phyloP scores from a whole-genome alignment of 2,888 invertebrate species.

The Leptinotarsa juncta region DNA sequence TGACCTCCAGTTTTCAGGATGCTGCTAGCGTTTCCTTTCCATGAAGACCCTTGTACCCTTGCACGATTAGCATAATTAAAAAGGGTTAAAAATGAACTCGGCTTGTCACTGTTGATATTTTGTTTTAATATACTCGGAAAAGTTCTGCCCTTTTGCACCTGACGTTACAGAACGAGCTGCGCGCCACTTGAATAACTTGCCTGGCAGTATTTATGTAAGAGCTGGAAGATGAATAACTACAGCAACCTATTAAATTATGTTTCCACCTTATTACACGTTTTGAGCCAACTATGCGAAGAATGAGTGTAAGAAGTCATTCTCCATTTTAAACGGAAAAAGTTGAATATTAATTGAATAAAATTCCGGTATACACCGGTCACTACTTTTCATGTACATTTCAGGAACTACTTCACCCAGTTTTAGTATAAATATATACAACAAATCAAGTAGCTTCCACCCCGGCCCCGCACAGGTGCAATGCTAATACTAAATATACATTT shows the following conservation, averaged over 20 bases:
- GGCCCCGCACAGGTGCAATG: too few species aligned
- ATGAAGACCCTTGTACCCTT: conserved; percentile 22
- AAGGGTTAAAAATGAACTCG: conserved; percentile 41
- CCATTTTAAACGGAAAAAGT: too few species aligned
- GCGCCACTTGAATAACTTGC: conserved; percentile 48
- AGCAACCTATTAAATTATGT: conserved; percentile 40
- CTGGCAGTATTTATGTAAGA: conserved; percentile 42
- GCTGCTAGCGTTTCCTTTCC: background rate
- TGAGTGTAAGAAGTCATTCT: background rate
- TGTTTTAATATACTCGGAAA: conserved; percentile 51
- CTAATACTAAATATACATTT: too few species aligned
- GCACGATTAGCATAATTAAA: conserved; percentile 41
- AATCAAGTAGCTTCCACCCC: too few species aligned
- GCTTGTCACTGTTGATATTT: conserved; percentile 43
- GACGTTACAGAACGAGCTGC: conserved; percentile 47
- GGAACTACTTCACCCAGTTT: too few species aligned
- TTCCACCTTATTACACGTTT: conserved; percentile 1
- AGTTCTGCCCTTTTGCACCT: conserved; percentile 51
- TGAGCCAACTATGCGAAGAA: background rate
- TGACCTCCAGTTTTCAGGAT: background rate
- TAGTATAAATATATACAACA: too few species aligned
- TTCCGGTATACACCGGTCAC: too few species aligned
- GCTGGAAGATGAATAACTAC: conserved; percentile 40
- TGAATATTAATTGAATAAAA: too few species aligned
- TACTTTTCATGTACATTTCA: too few species aligned